Evolutionary conservation across 2,113 vertebrate genomes (phyloP).

Genomic region (Sula dactylatra): DNA sequence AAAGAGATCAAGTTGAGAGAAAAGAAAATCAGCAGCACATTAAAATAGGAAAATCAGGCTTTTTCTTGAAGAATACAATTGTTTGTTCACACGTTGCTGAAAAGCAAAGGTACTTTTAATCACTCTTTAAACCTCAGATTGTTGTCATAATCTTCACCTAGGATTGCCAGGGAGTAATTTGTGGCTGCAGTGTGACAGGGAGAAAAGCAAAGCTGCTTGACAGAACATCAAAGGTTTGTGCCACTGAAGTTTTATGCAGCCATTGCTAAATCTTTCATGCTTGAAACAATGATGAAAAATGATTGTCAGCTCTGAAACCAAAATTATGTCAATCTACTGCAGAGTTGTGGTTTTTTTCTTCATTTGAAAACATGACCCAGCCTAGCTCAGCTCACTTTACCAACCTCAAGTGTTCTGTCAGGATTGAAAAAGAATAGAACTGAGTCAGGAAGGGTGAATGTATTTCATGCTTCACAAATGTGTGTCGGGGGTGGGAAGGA

Average conservation of each 20-base stretch:
- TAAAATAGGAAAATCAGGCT: background rate
- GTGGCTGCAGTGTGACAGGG: background rate
- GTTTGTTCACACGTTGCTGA: background rate
- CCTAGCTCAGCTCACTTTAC: slow-evolving; percentile 19
- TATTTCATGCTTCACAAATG: background rate
- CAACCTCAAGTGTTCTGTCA: background rate
- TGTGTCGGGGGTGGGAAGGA: background rate
- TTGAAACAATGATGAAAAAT: slow-evolving; percentile 51
- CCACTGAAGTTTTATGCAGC: slow-evolving; percentile 21
- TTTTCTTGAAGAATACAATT: background rate
- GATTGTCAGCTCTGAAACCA: slow-evolving; percentile 34
- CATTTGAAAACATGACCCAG: slow-evolving; percentile 34
- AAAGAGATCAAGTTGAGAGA: background rate
- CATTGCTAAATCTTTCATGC: background rate
- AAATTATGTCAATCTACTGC: slow-evolving; percentile 23
- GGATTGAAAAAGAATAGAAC: background rate
- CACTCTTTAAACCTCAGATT: background rate
- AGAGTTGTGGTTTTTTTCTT: background rate
- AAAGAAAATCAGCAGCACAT: background rate
- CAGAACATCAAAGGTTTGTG: slow-evolving; percentile 11
- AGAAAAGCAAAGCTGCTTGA: background rate
- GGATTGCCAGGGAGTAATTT: slow-evolving; percentile 1
- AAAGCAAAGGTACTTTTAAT: slow-evolving; percentile 12
- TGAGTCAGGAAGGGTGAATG: background rate
- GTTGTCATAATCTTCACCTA: background rate